Percentiles rank a stretch among this genome's conserved stretches.
Evolutionary conservation across 2,888 invertebrate species (phyloP).

Genomic region (Polyommatus icarus): DNA sequence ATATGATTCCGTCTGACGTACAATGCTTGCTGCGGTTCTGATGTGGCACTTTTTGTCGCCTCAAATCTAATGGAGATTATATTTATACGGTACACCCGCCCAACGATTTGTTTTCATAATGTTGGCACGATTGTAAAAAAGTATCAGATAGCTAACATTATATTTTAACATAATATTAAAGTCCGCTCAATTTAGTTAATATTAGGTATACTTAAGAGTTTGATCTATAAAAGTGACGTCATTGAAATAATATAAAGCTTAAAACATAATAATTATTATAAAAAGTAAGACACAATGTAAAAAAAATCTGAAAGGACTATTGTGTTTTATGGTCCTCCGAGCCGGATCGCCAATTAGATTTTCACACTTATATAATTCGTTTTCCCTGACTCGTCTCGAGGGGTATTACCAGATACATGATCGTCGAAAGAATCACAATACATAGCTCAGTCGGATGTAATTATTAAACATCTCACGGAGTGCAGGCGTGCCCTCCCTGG

Average conservation of each 20-base stretch:
- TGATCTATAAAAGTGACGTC: too few relatives aligned
- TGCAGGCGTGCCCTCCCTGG: constrained; percentile 43
- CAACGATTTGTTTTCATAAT: constrained; percentile 33
- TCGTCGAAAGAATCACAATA: constrained; percentile 32
- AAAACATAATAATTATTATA: too few relatives aligned
- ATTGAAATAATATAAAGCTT: too few relatives aligned
- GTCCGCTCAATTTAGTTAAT: too few relatives aligned
- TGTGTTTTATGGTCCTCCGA: neutral
- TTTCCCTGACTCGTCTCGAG: neutral
- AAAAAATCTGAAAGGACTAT: neutral
- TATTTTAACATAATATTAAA: neutral
- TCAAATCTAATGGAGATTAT: constrained; percentile 9
- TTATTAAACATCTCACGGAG: constrained; percentile 46
- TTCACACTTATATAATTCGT: neutral
- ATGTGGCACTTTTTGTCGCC: constrained; percentile 36
- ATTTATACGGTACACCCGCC: neutral
- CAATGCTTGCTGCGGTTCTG: constrained; percentile 34
- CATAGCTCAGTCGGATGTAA: constrained; percentile 35
- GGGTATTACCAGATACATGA: neutral
- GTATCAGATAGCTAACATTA: neutral
- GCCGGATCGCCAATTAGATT: neutral
- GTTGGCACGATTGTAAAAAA: constrained; percentile 11
- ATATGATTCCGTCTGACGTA: constrained; percentile 45
- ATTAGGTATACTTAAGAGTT: too few relatives aligned
- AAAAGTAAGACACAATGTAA: too few relatives aligned